phyloP scores from a whole-genome alignment of 1,140 invertebrate genomes.

The Gyrodactylus bullatarudis region DNA sequence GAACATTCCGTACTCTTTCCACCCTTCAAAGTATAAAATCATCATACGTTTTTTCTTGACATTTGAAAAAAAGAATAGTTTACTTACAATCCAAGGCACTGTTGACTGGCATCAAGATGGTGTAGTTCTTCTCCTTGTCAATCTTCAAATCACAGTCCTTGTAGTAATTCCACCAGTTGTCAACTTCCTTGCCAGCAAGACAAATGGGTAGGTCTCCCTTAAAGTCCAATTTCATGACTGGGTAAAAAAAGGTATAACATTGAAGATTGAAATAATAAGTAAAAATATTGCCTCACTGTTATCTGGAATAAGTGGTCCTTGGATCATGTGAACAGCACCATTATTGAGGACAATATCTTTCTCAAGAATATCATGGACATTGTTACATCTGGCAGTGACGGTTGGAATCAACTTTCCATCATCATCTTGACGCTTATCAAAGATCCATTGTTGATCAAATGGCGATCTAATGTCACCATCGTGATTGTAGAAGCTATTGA shows the following conservation, averaged over 20 bases:
- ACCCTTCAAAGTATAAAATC: slow-evolving; percentile 1
- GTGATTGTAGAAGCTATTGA: not conserved
- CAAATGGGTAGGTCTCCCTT: not conserved
- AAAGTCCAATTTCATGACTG: not conserved
- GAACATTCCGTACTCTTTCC: not conserved
- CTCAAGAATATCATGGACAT: not conserved
- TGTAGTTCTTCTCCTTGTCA: not conserved
- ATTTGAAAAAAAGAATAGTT: no score
- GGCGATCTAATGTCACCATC: not conserved
- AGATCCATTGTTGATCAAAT: not conserved
- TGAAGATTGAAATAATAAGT: not conserved
- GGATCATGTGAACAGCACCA: not conserved
- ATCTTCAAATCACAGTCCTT: slow-evolving; percentile 1
- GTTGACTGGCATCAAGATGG: slow-evolving; percentile 1
- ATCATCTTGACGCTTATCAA: not conserved
- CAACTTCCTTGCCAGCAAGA: not conserved
- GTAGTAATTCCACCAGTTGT: not conserved
- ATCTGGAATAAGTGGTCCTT: not conserved
- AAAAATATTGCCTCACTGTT: not conserved
- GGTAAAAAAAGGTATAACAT: not conserved
- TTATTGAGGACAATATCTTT: not conserved
- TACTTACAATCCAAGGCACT: slow-evolving; percentile 1
- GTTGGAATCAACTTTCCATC: not conserved
- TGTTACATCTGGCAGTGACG: not conserved
- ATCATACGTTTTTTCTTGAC: not conserved